Evolutionary conservation across 1,140 invertebrate species (phyloP), one percentile per base, ranked within the genome.

Genomic region (Pseudomyrmex concolor): DNA sequence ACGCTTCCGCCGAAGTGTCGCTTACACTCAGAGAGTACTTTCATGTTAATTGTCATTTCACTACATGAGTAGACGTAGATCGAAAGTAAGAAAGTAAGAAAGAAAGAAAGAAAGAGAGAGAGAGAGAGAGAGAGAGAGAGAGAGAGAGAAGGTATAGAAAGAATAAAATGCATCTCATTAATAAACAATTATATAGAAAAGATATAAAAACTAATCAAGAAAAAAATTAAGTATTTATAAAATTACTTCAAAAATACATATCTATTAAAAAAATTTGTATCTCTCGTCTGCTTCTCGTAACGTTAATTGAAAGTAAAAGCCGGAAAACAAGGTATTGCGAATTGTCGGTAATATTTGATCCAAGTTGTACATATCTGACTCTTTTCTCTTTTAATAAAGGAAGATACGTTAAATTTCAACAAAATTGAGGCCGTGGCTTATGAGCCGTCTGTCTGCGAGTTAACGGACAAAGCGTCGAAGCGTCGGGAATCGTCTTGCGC

Each of bases 41-140:
- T 76, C 66, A 45, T 45, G 83, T 80, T 88, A 89, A 88, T 88
- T 83, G 72, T 86, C 78, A 84, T 85, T 55, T 64, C 60, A 62
- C 60, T 66, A 15, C 63, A 59, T 70, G 70, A 74, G 34, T 4
- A 5, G 54, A 67, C 43, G 19, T 4, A 2, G 19, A 15, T 48
- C 22, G 17, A 77, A 2, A 34, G 17, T 67, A 2, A 34, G 34
- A 76, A 13, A 50, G 17, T 0, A 7, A 34, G 5, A 34, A 7
- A 34, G 5, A 34, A 34, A 34, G 1, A 34, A 0, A 25, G 25
- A 25, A 4, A 25, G 25, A 25, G 7, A 34, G 5, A 34, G 5
- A 34, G 34, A 34, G 5, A 34, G 5, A 34, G 34, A 34, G 34
- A 34, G 5, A 34, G 34, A 34, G 5, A 34, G 5, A 34, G 34